These are phyloP conservation scores for Bujurquina vittata DNA, from an alignment of 2,113 vertebrate species.

Conservation along the genomic window DNA sequence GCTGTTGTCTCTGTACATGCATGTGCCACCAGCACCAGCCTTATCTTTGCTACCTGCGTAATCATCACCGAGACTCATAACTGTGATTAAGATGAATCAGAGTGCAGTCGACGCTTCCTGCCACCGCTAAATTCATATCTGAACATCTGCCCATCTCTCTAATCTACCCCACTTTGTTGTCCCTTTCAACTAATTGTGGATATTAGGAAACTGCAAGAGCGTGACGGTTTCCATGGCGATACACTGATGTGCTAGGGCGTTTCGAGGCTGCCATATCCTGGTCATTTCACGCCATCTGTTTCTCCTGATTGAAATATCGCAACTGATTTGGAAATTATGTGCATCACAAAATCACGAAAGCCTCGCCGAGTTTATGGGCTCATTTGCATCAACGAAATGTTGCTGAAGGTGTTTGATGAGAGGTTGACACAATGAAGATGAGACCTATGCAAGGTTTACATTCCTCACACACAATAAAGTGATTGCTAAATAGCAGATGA, in stretches of 20 bases:
- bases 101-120: slow-evolving; percentile 33
- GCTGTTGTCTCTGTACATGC: neutral
- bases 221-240: slow-evolving; percentile 77
- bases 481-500: slow-evolving; percentile 9
- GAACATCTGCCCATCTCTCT: slow-evolving; percentile 73
- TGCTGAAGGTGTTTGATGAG: slow-evolving; percentile 22
- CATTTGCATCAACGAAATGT: slow-evolving; percentile 11
- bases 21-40: slow-evolving; percentile 13
- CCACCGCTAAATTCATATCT: slow-evolving; percentile 43
- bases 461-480: neutral
- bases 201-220: slow-evolving; percentile 69
- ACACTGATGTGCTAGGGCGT: slow-evolving; percentile 38
- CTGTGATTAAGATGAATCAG: slow-evolving; percentile 55
- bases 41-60: slow-evolving; percentile 32
- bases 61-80: slow-evolving; percentile 39
- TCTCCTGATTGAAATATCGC: slow-evolving; percentile 48
- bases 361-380: slow-evolving; percentile 23
- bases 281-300: slow-evolving; percentile 76
- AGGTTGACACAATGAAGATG: slow-evolving; percentile 14
- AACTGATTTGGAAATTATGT: slow-evolving; percentile 55
- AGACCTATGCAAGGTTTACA: slow-evolving; percentile 4
- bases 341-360: slow-evolving; percentile 47
- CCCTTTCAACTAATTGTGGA: slow-evolving; percentile 69
- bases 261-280: slow-evolving; percentile 42
- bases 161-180: slow-evolving; percentile 69